A percentile compares a stretch with the other conserved stretches of the same genome.
phyloP scores from a whole-genome alignment of 1,140 invertebrate species.

The Potamilus streckersoni region DNA sequence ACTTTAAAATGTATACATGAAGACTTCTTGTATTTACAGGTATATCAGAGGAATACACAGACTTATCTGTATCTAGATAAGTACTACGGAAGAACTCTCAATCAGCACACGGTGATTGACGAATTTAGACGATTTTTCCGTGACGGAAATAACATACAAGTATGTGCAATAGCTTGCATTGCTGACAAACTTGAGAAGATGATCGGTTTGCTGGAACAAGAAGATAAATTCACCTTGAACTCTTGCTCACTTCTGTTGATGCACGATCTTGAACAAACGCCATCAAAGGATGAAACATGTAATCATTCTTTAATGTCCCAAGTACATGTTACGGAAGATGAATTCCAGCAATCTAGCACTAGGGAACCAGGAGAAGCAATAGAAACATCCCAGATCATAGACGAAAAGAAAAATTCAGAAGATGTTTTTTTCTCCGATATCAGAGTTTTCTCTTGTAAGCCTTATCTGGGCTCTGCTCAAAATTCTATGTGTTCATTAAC shows the following conservation, averaged over 20 bases:
- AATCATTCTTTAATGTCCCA: no score
- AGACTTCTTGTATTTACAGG: slow-evolving; percentile 9
- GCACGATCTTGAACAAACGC: slow-evolving; percentile 5
- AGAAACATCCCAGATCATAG: no score
- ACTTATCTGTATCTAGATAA: slow-evolving; percentile 23
- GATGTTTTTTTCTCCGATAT: no score
- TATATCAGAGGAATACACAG: background rate
- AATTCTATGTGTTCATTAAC: no score
- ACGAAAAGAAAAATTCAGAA: no score
- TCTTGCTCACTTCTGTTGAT: slow-evolving; percentile 20
- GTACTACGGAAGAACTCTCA: slow-evolving; percentile 19
- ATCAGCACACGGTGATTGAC: slow-evolving; percentile 1
- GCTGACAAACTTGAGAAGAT: slow-evolving; percentile 11
- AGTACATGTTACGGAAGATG: no score
- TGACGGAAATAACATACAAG: slow-evolving; percentile 10
- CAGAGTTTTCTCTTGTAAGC: no score
- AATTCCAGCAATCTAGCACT: no score
- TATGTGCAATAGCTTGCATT: slow-evolving; percentile 5
- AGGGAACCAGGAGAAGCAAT: no score
- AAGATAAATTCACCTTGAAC: slow-evolving; percentile 13
- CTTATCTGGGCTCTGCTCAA: no score
- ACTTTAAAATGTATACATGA: no score
- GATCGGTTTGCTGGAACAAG: background rate
- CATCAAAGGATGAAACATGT: no score
- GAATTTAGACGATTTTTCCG: slow-evolving; percentile 26